Evolutionary conservation across 2,888 invertebrate species (phyloP).

Genomic region (Dione vanillae): DNA sequence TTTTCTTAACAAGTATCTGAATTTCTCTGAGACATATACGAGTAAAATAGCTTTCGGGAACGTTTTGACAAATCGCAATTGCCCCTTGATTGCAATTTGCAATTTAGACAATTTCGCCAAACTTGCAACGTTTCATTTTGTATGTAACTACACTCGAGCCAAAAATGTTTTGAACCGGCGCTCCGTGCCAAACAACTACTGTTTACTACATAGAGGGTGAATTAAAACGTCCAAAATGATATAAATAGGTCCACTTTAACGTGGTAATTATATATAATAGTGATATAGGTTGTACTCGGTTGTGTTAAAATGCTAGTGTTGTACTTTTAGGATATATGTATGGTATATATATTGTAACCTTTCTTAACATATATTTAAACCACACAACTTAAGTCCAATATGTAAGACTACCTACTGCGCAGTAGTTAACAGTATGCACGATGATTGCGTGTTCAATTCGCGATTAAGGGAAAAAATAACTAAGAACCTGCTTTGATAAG

Average conservation of each 20-base stretch:
- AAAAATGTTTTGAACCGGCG: conserved; percentile 45
- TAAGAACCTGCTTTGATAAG: no score
- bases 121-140: conserved; percentile 43
- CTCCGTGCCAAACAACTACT: conserved; percentile 42
- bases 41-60: conserved; percentile 7
- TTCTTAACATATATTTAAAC: no score
- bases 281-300: conserved; percentile 27
- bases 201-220: conserved; percentile 48
- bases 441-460: neutral
- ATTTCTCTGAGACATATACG: neutral
- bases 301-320: no score
- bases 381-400: no score
- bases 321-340: no score
- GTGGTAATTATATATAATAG: conserved; percentile 41
- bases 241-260: conserved; percentile 45
- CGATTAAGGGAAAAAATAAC: no score
- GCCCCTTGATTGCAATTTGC: conserved; percentile 45
- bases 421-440: neutral
- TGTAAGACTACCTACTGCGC: no score
- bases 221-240: conserved; percentile 50
- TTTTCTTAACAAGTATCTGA: neutral
- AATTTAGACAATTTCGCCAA: conserved; percentile 45
- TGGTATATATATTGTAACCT: no score
- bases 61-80: conserved; percentile 41
- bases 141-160: conserved; percentile 40